phyloP scores from a whole-genome alignment of 2,113 vertebrate genomes.

The Meriones unguiculatus region DNA sequence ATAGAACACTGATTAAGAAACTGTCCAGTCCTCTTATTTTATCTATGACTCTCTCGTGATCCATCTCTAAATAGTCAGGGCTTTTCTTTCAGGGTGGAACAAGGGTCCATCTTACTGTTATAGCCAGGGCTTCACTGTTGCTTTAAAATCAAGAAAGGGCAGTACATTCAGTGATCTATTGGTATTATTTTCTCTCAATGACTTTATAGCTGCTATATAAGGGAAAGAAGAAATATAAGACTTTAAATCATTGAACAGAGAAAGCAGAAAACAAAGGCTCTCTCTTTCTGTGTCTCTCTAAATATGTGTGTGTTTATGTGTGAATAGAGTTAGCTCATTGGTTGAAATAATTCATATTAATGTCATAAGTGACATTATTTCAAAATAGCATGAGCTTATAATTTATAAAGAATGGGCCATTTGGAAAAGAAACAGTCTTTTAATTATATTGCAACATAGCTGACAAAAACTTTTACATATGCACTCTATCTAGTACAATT shows the following conservation, averaged over 20 bases:
- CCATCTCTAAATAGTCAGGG: background rate
- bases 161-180: background rate
- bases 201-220: background rate
- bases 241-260: background rate
- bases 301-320: background rate
- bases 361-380: background rate
- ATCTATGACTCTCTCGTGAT: conserved; percentile 17
- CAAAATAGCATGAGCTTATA: background rate
- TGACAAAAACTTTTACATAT: background rate
- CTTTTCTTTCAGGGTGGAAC: background rate
- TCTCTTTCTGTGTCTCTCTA: background rate
- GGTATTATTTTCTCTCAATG: background rate
- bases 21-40: background rate
- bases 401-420: background rate
- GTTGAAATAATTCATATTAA: background rate
- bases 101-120: background rate
- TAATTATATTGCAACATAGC: background rate
- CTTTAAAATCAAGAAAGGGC: conserved; percentile 8
- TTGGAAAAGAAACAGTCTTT: background rate
- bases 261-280: background rate
- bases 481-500: background rate
- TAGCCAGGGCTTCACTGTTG: background rate
- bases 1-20: background rate
- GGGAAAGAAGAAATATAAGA: conserved; percentile 11
- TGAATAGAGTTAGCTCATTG: background rate